Conservation (phyloP, 2,888 invertebrate species). For the Stenodera caucasica region DNA sequence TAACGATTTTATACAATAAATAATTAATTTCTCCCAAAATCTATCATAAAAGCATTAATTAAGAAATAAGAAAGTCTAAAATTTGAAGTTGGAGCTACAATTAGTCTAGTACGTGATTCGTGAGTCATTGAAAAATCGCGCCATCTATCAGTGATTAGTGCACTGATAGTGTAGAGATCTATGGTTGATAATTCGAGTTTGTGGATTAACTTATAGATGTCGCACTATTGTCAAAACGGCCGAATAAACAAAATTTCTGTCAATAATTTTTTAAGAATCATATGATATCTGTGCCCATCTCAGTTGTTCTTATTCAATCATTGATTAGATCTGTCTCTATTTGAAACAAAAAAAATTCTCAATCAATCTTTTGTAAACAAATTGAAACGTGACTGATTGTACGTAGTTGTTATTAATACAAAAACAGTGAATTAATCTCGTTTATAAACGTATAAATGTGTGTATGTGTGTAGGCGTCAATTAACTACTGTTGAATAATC, state of each 20-base stretch:
- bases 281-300: neutral
- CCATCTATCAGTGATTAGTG: too few relatives aligned
- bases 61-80: too few relatives aligned
- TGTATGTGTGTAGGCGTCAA: neutral
- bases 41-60: too few relatives aligned
- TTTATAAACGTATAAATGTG: neutral
- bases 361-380: neutral
- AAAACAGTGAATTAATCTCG: too few relatives aligned
- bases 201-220: neutral
- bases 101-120: too few relatives aligned
- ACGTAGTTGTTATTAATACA: neutral
- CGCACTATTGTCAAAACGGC: neutral
- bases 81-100: too few relatives aligned
- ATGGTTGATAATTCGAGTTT: neutral
- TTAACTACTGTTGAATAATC: constrained; percentile 1
- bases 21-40: too few relatives aligned
- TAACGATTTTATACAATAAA: too few relatives aligned
- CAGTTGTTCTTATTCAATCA: neutral
- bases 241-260: too few relatives aligned
- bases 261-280: neutral
- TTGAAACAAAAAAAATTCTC: neutral
- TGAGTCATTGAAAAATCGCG: too few relatives aligned
- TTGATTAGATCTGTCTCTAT: neutral
- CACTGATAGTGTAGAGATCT: neutral
- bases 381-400: constrained; percentile 3